Evolutionary conservation across 2,113 vertebrate species (phyloP).

Genomic region (Sceloporus undulatus): DNA sequence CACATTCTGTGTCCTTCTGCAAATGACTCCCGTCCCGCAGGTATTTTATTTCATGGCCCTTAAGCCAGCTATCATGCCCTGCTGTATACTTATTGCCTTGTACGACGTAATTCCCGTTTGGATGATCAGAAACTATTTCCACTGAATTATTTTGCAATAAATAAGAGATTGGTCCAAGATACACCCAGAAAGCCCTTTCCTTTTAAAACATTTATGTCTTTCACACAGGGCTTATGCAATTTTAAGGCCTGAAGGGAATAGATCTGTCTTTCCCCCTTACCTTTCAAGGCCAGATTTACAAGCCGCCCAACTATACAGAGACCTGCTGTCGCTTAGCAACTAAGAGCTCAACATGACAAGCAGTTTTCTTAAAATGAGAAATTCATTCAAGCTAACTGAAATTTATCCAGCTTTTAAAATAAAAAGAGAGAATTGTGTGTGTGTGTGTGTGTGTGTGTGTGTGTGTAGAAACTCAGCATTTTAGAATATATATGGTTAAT

Average conservation of each 20-base stretch:
- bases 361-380: slow-evolving; percentile 35
- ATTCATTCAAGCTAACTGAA: slow-evolving; percentile 50
- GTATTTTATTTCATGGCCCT: not conserved
- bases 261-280: slow-evolving; percentile 41
- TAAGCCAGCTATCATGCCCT: not conserved
- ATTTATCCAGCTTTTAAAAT: slow-evolving; percentile 10
- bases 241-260: slow-evolving; percentile 9
- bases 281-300: slow-evolving; percentile 33
- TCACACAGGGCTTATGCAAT: not conserved
- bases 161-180: slow-evolving; percentile 1
- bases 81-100: not conserved
- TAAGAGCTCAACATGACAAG: not conserved
- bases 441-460: no score
- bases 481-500: not conserved
- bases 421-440: not conserved
- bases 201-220: not conserved
- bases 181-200: not conserved
- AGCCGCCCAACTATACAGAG: slow-evolving; percentile 18
- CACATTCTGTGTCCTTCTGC: not conserved
- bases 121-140: not conserved
- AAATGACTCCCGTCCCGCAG: not conserved
- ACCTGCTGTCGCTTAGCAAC: slow-evolving; percentile 66
- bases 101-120: not conserved
- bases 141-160: slow-evolving; percentile 20
- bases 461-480: not conserved